Evolutionary conservation across 2,797 vertebrate species (phyloP), one percentile per base, ranked within the genome.

Genomic region (Pachyuromys duprasi): DNA sequence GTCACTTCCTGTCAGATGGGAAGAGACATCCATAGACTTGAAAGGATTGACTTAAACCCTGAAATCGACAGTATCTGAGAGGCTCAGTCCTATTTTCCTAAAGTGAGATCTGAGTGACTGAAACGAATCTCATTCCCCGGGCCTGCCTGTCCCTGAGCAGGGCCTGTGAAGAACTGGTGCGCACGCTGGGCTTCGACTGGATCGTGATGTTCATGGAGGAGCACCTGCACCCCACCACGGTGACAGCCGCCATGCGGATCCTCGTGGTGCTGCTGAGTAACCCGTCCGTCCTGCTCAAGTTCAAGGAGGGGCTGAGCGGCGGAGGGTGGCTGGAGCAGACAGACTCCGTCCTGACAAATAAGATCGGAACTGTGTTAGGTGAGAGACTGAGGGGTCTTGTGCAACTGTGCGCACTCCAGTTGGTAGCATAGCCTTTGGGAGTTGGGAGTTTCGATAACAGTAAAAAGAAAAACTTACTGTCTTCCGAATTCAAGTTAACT

Each of bases 291-390:
- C 99, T 99, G 26, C 98, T 99, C 96, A 99, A 99, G 97, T 99
- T 99, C 97, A 99, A 99, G 92, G 99, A 99, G 98, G 99, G 99
- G 4, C 98, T 99, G 96, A 99, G 99, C 15, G 99, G 99, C 0
- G 99, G 99, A 45, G 99, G 99, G 90, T 99, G 99, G 99, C 99
- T 99, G 2, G 99, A 99, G 96, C 99, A 99, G 98, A 99, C 99
- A 0, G 99, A 99, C 98, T 99, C 99, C 2, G 99, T 99, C 95
- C 98, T 99, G 93, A 99, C 99, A 91, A 99, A 99, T 89, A 99
- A 99, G 98, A 99, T 99, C 0, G 99, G 99, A 89, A 99, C 99
- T 0, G 99, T 99, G 80, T 98, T 99, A 98, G 99, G 99, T 99
- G 99, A 96, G 99, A 57, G 17, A 76, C 72, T 72, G 79, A 15